phyloP scores from a whole-genome alignment of 1,140 invertebrate species.

The Spodoptera frugiperda region DNA sequence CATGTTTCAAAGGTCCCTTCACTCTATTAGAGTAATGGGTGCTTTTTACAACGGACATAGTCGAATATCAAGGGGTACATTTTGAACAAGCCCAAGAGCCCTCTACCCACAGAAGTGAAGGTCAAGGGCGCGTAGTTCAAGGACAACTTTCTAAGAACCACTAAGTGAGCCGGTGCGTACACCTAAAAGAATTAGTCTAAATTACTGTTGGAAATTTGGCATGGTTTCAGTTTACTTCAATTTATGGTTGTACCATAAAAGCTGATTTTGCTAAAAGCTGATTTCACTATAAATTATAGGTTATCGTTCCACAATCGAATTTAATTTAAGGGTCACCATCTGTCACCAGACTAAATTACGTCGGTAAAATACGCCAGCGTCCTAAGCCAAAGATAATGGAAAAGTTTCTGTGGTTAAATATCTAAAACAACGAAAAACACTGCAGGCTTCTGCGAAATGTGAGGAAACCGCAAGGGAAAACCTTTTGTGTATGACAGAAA shows the following conservation, averaged over 20 bases:
- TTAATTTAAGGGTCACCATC: too few relatives aligned
- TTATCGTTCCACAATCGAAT: too few relatives aligned
- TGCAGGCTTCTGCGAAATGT: not conserved
- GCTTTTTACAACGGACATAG: not conserved
- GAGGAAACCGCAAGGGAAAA: constrained; percentile 10
- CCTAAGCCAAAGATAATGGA: too few relatives aligned
- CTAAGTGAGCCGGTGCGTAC: constrained; percentile 8
- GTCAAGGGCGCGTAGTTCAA: constrained; percentile 28
- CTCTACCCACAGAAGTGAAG: constrained; percentile 10
- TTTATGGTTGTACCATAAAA: too few relatives aligned
- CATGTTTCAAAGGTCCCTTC: not conserved
- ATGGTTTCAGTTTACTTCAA: not conserved
- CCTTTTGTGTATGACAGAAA: constrained; percentile 26
- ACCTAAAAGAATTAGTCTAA: constrained; percentile 17
- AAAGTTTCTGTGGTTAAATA: not conserved
- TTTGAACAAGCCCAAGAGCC: not conserved
- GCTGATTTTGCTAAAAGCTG: too few relatives aligned
- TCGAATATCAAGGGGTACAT: not conserved
- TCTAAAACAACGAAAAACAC: constrained; percentile 4
- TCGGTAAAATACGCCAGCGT: too few relatives aligned
- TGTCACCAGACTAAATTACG: too few relatives aligned
- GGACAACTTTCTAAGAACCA: constrained; percentile 30
- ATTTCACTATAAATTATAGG: too few relatives aligned
- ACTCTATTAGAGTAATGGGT: not conserved
- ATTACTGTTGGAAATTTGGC: constrained; percentile 7